Base-by-base conservation (phyloP, 2,797 vertebrate species). In the Sorex maritimensis region DNA sequence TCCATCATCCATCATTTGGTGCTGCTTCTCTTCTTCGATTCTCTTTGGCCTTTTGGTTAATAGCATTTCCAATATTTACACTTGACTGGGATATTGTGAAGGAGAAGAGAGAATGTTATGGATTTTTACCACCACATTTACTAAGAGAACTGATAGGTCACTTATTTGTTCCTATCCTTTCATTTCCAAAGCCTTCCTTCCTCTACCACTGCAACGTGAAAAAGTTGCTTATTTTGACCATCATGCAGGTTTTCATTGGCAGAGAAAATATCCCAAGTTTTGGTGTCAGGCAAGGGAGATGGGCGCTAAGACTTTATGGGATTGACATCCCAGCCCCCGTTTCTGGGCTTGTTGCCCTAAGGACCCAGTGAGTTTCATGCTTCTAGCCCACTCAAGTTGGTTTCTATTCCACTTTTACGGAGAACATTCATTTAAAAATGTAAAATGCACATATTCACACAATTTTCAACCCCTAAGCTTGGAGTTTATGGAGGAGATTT, bases 31-130 rank as follows among this genome's bases (percentile, higher is more conserved):
- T 74, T 87, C 65, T 55, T 67, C 79, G 13, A 19, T 82, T 88
- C 78, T 92, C 88, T 89, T 93, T 86, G 58, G 91, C 77, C 81
- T 92, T 84, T 77, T 81, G 52, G 58, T 15, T 92, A 92, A 77
- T 67, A 89, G 55, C 71, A 87, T 72, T 92, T 92, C 84, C 23
- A 94, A 87, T 85, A 38, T 49, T 94, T 34, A 87, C 78, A 75
- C 82, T 89, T 92, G 81, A 85, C 38, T 92, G 26, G 44, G 38
- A 41, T 83, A 58, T 71, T 71, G 73, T 67, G 49, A 86, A 44
- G 21, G 63, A 71, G 41, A 73, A 92, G 69, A 91, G 74, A 69
- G 77, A 71, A 26, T 81, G 68, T 82, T 92, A 63, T 4, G 7
- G 23, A 1, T 94, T 85, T 21, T 65, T 77, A 79, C 7, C 49